phyloP scores from a whole-genome alignment of 2,797 vertebrate genomes.

The Chrysocyon brachyurus region DNA sequence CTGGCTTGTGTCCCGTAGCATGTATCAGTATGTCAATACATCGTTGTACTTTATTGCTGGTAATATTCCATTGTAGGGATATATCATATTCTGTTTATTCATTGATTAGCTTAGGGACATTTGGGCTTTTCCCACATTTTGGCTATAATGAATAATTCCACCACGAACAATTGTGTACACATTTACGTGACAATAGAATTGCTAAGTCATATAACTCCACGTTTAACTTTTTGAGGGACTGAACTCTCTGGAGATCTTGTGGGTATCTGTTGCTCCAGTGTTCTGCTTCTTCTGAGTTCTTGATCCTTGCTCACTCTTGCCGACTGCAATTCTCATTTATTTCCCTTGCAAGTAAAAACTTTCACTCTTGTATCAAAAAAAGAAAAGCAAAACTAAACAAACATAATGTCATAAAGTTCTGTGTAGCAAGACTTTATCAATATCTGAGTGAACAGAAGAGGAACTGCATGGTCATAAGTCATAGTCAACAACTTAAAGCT shows the following conservation, averaged over 20 bases:
- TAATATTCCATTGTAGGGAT: background rate
- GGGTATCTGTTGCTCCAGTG: background rate
- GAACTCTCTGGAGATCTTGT: background rate
- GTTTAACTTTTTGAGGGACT: background rate
- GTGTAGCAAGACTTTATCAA: background rate
- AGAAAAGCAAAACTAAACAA: background rate
- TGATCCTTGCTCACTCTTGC: background rate
- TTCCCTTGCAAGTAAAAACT: background rate
- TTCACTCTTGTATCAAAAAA: background rate
- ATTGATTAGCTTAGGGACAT: background rate
- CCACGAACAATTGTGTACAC: background rate
- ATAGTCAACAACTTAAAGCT: background rate
- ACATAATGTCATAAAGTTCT: background rate
- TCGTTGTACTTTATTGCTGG: background rate
- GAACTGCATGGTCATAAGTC: background rate
- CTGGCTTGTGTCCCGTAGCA: too few species aligned
- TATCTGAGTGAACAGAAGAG: background rate
- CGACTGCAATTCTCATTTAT: background rate
- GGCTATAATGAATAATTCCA: background rate
- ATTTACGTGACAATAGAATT: background rate
- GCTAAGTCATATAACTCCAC: background rate
- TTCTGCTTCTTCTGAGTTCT: background rate
- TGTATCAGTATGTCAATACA: background rate
- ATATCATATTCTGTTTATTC: background rate
- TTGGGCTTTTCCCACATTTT: background rate